A percentile compares a stretch with the other conserved stretches of the same genome.
phyloP scores from a whole-genome alignment of 2,888 invertebrate genomes.

The Euproctis similis region DNA sequence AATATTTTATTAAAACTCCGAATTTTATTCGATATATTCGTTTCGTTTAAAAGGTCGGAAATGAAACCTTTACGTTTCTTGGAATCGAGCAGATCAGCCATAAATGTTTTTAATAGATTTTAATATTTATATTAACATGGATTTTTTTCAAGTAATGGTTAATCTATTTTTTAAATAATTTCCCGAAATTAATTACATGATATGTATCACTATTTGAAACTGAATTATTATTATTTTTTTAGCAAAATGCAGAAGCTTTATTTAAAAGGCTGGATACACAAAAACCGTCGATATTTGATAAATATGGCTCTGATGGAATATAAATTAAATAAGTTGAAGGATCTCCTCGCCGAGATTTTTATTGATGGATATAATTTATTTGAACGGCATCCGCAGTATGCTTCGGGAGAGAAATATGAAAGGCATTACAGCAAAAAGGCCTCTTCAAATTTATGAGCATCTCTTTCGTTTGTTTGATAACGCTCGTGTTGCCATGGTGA shows the following conservation, averaged over 20 bases:
- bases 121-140: no score
- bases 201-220: no score
- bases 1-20: no score
- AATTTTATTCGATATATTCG: no score
- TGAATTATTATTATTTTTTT: no score
- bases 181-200: no score
- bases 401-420: constrained; percentile 62
- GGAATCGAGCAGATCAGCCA: constrained; percentile 18
- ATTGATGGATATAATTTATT: constrained; percentile 74
- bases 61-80: constrained; percentile 27
- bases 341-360: constrained; percentile 69
- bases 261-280: constrained; percentile 30
- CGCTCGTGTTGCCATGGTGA: not conserved
- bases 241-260: no score
- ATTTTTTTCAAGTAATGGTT: no score
- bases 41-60: constrained; percentile 28
- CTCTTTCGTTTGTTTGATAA: constrained; percentile 62
- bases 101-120: constrained; percentile 32
- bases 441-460: constrained; percentile 71
- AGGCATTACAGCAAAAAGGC: constrained; percentile 73
- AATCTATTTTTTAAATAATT: no score
- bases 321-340: constrained; percentile 73
- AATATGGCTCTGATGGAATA: constrained; percentile 69
- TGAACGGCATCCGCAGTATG: constrained; percentile 71
- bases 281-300: constrained; percentile 60